phyloP scores from a whole-genome alignment of 2,797 vertebrate genomes.

The Pangasius mekongensis region DNA sequence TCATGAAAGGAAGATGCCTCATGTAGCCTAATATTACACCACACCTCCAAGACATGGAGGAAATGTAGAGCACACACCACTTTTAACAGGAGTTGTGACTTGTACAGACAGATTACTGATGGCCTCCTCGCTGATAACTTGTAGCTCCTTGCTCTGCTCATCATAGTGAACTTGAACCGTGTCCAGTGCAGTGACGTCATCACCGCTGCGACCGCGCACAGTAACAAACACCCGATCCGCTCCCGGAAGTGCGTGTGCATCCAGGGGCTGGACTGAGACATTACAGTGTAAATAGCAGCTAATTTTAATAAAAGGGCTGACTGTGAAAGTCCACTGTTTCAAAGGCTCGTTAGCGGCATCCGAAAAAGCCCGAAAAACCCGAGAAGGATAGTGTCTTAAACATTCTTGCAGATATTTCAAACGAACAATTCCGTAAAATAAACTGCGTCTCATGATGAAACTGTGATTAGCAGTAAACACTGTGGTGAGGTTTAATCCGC shows the following conservation, averaged over 20 bases:
- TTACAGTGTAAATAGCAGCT: constrained; percentile 79
- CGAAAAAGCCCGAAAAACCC: constrained; percentile 17
- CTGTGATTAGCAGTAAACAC: neutral
- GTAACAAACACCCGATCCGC: constrained; percentile 81
- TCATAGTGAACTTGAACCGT: constrained; percentile 79
- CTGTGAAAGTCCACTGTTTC: constrained; percentile 77
- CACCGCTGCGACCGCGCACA: constrained; percentile 64
- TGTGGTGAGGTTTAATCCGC: neutral
- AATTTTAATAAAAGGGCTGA: constrained; percentile 81
- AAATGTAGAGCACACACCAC: constrained; percentile 75
- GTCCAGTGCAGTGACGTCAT: constrained; percentile 61
- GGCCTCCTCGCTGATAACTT: constrained; percentile 67
- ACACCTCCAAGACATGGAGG: neutral
- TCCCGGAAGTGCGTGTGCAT: constrained; percentile 78
- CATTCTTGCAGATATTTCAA: neutral
- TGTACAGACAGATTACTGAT: constrained; percentile 74
- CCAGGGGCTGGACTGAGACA: constrained; percentile 80
- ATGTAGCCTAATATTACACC: neutral
- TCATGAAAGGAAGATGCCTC: neutral
- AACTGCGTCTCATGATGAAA: constrained; percentile 6
- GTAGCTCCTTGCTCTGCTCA: constrained; percentile 72
- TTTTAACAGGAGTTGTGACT: constrained; percentile 81
- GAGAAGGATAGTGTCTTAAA: neutral
- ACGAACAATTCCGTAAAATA: constrained; percentile 12
- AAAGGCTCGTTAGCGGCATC: constrained; percentile 49